These are phyloP conservation scores for Cyphomyrus plagiostoma DNA, from an alignment of 2,113 vertebrate genomes.

Conservation along the genomic window DNA sequence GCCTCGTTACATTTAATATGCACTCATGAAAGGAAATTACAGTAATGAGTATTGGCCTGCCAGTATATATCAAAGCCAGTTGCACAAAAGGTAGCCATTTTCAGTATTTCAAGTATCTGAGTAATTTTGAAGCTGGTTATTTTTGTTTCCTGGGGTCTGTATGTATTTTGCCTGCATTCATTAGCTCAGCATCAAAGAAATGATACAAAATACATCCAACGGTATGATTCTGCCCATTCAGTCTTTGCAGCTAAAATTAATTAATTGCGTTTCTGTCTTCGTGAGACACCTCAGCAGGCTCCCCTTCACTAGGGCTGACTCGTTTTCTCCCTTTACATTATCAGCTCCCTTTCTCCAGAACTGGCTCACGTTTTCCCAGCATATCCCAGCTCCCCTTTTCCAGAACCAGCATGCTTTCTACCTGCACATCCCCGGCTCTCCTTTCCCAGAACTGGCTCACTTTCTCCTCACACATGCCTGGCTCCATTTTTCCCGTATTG, in stretches of 20 bases:
- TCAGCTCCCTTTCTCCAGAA: background rate
- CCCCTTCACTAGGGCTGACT: background rate
- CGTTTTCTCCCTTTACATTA: background rate
- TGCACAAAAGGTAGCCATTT: background rate
- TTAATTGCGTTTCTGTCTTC: background rate
- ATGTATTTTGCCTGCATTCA: background rate
- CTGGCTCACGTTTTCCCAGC: background rate
- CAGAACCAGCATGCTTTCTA: background rate
- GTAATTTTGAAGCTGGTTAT: background rate
- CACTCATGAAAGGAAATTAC: background rate
- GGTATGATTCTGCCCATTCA: background rate
- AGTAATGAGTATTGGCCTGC: background rate
- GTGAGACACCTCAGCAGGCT: background rate
- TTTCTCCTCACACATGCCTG: background rate
- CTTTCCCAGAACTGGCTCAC: background rate
- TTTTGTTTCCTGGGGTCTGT: background rate
- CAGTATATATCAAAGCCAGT: background rate
- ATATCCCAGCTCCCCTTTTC: background rate
- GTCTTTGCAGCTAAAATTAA: background rate
- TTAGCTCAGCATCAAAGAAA: background rate
- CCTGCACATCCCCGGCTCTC: background rate
- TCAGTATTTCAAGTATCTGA: background rate
- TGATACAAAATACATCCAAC: background rate
- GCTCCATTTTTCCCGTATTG: background rate
- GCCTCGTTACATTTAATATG: background rate